Base-by-base conservation (phyloP, 2,888 invertebrate species). In the Cheiracanthium punctorium region DNA sequence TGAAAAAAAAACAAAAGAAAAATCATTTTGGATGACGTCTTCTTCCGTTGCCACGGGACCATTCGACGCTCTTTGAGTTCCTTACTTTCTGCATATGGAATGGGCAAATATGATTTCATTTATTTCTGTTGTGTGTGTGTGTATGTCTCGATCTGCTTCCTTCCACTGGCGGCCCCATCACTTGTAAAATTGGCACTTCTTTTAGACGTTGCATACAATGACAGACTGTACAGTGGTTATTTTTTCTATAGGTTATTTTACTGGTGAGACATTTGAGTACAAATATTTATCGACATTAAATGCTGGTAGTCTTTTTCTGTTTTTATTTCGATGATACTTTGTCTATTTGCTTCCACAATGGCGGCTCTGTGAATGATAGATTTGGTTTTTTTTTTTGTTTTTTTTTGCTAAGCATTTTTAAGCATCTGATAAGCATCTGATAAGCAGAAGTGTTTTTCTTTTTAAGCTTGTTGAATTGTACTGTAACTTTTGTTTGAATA, bases 91-190 rank as follows among this genome's bases (percentile, higher is more conserved):
- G 84, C 84, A 85, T 70, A 79, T 32, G 79, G 79, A 85, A 84
- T 84, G 77, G 82, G 69, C 20, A 37, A 80, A 74, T 85, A 79
- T 85, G 17, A 74, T 72, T 85, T 85, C 58, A 74, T 85, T 85
- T 52, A 85, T 85, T 85, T 71, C 67, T 67, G 72, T 85, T 85
- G 73, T 85, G 79, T 81, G 81, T 81, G 80, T 79, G 84, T 85
- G 84, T 79, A 43, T 64, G 81, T 81, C 65, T 82, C 64, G 30
- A 81, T 72, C 73, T 77, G 82, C 79, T 79, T 58, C 74, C 74
- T 58, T 64, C 79, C 84, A 85, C 84, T 85, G 84, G 84, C 84
- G 79, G 84, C 84, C 79, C 79, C n/a, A n/a, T n/a, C n/a, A n/a
- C n/a, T n/a, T n/a, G n/a, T n/a, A n/a, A 81, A 82, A 72, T 30